Evolutionary conservation across 2,888 invertebrate species (phyloP).

Genomic region (Adineta ricciae): DNA sequence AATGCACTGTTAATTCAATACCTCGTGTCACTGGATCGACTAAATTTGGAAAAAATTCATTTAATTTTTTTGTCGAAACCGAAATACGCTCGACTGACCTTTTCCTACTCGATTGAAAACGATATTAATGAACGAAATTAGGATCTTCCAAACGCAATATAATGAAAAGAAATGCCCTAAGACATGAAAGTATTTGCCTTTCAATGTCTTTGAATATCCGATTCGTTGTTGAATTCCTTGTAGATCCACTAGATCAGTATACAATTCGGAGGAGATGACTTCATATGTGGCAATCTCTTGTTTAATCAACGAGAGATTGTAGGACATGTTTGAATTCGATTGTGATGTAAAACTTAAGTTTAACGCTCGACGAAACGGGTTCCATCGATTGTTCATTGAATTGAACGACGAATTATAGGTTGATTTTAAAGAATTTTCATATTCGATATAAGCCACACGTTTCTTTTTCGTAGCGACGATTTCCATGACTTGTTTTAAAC

Average conservation of each 20-base stretch:
- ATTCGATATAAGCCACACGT: not conserved
- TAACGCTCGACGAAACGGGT: not conserved
- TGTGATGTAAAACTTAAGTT: not conserved
- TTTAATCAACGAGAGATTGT: constrained; percentile 21
- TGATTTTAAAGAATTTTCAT: constrained; percentile 9
- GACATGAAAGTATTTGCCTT: constrained; percentile 94
- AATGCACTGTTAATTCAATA: constrained; percentile 87
- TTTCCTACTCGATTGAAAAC: constrained; percentile 96
- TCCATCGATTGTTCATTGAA: not conserved
- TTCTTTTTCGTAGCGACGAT: not conserved
- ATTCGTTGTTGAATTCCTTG: constrained; percentile 68
- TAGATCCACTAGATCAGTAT: constrained; percentile 87
- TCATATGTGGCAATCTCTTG: constrained; percentile 24
- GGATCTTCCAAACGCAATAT: constrained; percentile 97
- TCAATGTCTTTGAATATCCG: constrained; percentile 86
- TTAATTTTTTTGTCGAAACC: constrained; percentile 58
- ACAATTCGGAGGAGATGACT: constrained; percentile 80
- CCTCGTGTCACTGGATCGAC: constrained; percentile 94
- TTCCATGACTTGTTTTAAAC: not conserved
- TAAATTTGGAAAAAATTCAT: constrained; percentile 91
- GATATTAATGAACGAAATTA: constrained; percentile 70
- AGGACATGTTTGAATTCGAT: not conserved
- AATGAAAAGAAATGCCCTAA: constrained; percentile 94
- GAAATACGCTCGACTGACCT: constrained; percentile 44
- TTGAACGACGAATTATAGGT: not conserved